Evolutionary conservation across 1,140 invertebrate genomes (phyloP).

Genomic region (Asobara japonica): DNA sequence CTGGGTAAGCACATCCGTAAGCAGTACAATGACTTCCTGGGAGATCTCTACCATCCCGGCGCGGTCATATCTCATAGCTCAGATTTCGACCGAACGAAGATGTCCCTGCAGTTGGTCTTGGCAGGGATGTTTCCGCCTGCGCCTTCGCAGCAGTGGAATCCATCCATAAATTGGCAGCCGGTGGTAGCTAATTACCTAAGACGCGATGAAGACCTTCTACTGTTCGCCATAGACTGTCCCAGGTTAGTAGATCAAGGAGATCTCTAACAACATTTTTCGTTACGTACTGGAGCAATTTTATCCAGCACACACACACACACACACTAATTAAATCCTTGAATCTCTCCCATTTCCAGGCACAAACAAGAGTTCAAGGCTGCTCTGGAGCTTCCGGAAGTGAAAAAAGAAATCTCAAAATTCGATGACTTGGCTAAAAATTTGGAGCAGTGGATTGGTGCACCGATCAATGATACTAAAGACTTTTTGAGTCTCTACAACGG

Average conservation of each 20-base stretch:
- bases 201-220: slow-evolving; percentile 35
- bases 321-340: too few species aligned
- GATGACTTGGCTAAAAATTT: slow-evolving; percentile 56
- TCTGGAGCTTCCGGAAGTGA: too few species aligned
- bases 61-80: slow-evolving; percentile 69
- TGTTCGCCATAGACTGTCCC: slow-evolving; percentile 47
- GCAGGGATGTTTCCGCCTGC: slow-evolving; percentile 56
- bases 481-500: slow-evolving; percentile 67
- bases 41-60: slow-evolving; percentile 52
- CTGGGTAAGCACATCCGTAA: slow-evolving; percentile 60
- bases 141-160: slow-evolving; percentile 48
- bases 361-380: too few species aligned
- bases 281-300: background rate
- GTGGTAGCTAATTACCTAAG: slow-evolving; percentile 46
- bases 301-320: too few species aligned
- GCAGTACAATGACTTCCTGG: slow-evolving; percentile 62
- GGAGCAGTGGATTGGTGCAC: slow-evolving; percentile 56
- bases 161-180: slow-evolving; percentile 56
- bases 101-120: slow-evolving; percentile 58
- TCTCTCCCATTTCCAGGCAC: too few species aligned
- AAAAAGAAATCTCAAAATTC: slow-evolving; percentile 52
- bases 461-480: slow-evolving; percentile 62
- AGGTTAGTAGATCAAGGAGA: slow-evolving; percentile 32
- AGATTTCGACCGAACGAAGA: slow-evolving; percentile 69
- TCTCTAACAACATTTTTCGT: background rate